phyloP scores from a whole-genome alignment of 2,888 invertebrate genomes.

The Hermaeophaga mercurialis region DNA sequence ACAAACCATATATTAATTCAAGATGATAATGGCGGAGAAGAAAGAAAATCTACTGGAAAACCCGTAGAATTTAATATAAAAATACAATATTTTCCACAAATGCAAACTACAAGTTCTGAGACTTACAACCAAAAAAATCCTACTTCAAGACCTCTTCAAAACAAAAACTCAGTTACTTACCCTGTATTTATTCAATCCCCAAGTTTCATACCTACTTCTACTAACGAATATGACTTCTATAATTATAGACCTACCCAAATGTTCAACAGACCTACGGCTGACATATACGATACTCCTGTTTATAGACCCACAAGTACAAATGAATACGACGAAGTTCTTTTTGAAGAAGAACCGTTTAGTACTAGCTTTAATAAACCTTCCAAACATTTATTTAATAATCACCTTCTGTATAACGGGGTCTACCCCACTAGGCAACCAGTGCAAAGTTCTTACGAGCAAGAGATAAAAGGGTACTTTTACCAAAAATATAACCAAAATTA shows the following conservation, averaged over 20 bases:
- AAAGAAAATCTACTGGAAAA: constrained; percentile 8
- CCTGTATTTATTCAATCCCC: constrained; percentile 30
- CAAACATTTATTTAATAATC: constrained; percentile 30
- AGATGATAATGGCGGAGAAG: constrained; percentile 6
- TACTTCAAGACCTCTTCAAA: neutral
- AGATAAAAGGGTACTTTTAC: constrained; percentile 25
- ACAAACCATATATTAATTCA: constrained; percentile 29
- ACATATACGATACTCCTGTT: constrained; percentile 25
- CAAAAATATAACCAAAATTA: neutral
- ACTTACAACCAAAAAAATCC: constrained; percentile 27
- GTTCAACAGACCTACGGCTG: constrained; percentile 30
- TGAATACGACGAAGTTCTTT: constrained; percentile 26
- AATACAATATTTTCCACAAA: constrained; percentile 45
- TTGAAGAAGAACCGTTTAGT: constrained; percentile 43
- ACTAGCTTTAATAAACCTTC: constrained; percentile 43
- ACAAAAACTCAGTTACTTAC: constrained; percentile 6
- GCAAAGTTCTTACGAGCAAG: constrained; percentile 30
- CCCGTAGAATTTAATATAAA: constrained; percentile 49
- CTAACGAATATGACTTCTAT: constrained; percentile 17
- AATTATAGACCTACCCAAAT: constrained; percentile 33
- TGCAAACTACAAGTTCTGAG: neutral
- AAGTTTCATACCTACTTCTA: constrained; percentile 7
- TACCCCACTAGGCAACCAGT: constrained; percentile 25
- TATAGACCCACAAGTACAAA: constrained; percentile 18
- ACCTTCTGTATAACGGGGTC: constrained; percentile 28